A percentile compares a stretch with the other conserved stretches of the same genome.
Conservation (phyloP, 2,113 vertebrate genomes). For the Casuarius casuarius region DNA sequence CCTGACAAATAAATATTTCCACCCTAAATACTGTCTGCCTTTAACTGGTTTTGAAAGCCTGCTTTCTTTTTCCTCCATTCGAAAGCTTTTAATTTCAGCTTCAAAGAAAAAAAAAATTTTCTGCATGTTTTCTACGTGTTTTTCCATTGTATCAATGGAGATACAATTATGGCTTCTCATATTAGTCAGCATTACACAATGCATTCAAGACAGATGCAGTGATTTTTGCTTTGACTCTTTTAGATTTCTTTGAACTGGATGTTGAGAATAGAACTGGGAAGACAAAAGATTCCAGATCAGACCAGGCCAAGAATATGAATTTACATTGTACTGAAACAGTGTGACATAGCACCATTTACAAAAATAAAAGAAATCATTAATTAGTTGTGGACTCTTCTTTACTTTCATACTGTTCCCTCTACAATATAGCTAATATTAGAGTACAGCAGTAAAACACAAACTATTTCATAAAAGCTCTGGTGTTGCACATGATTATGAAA, state of each 20-base stretch:
- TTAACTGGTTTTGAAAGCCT: not conserved
- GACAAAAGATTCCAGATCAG: not conserved
- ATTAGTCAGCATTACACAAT: not conserved
- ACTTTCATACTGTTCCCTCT: not conserved
- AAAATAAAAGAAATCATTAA: not conserved
- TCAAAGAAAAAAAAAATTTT: not conserved
- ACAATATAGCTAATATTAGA: not conserved
- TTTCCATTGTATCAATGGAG: not conserved
- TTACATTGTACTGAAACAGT: not conserved
- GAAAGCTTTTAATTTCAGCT: not conserved
- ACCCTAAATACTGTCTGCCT: not conserved
- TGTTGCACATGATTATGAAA: not conserved
- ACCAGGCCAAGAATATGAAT: not conserved
- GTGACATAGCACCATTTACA: not conserved
- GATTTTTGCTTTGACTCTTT: not conserved
- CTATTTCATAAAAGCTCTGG: not conserved
- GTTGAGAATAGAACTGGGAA: not conserved
- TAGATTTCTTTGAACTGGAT: not conserved
- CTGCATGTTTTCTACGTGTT: not conserved
- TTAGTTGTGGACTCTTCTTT: not conserved
- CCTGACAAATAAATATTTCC: not conserved
- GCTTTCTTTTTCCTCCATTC: not conserved
- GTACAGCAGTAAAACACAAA: not conserved
- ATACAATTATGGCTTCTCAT: accelerated
- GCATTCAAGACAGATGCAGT: not conserved